Conservation (phyloP, 2,888 invertebrate species). For the Pasiphila rectangulata region DNA sequence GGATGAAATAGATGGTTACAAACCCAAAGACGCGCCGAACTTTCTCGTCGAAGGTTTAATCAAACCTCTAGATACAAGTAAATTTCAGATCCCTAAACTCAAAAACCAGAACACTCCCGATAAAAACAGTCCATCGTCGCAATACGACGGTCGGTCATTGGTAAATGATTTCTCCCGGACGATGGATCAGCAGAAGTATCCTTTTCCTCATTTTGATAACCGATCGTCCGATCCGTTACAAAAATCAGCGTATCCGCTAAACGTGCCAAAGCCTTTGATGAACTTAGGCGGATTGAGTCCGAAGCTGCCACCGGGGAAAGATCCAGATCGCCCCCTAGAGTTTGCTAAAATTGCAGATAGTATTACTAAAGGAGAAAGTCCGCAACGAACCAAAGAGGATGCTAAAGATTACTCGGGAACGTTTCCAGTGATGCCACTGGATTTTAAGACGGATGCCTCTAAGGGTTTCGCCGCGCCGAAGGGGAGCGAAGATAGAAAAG, state of each 20-base stretch:
- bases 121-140: slow-evolving; percentile 65
- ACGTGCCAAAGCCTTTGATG: slow-evolving; percentile 70
- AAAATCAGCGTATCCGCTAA: slow-evolving; percentile 70
- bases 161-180: slow-evolving; percentile 70
- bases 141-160: slow-evolving; percentile 68
- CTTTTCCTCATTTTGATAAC: slow-evolving; percentile 69
- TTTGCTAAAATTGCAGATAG: slow-evolving; percentile 68
- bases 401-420: slow-evolving; percentile 58
- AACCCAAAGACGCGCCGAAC: slow-evolving; percentile 82
- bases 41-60: slow-evolving; percentile 87
- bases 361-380: slow-evolving; percentile 61
- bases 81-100: slow-evolving; percentile 93
- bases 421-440: slow-evolving; percentile 67
- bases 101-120: slow-evolving; percentile 75
- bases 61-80: slow-evolving; percentile 88
- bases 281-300: slow-evolving; percentile 73
- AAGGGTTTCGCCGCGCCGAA: slow-evolving; percentile 74
- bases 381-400: slow-evolving; percentile 67
- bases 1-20: slow-evolving; percentile 84
- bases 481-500: slow-evolving; percentile 70
- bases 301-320: slow-evolving; percentile 57
- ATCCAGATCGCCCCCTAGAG: slow-evolving; percentile 60
- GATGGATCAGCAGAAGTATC: slow-evolving; percentile 70
- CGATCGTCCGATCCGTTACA: slow-evolving; percentile 62
- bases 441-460: slow-evolving; percentile 72